Base-by-base conservation (phyloP, 2,888 invertebrate genomes). In the Chaetogeoica ovagalla region DNA sequence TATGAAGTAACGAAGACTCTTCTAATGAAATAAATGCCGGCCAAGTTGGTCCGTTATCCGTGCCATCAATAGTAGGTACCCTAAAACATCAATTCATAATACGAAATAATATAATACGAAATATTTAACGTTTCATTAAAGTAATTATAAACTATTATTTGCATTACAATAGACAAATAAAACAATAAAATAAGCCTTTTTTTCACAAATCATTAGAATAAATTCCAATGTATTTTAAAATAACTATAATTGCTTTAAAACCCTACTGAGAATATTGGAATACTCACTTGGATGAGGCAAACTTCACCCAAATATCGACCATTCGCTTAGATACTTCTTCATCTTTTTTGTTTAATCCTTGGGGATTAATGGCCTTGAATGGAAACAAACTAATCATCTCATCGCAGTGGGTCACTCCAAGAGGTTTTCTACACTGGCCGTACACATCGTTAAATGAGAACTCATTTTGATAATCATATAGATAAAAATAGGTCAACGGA, bases 361-460 rank as follows among this genome's bases (percentile, higher is more conserved):
- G 2, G n/a, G 76, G 62, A 15, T 60, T 43, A 3, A 81, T 0
- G 19, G 6, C 59, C n/a, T 63, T 57, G 13, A 82, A 5, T 7
- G 76, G 48, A 17, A 82, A 82, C 30, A 82, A 52, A 21, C 73
- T 81, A 15, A 82, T 70, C 52, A 82, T n/a, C 39, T 82, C 82
- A 21, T 82, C 82, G 15, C 60, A 70, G 7, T 82, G 82, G 7
- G 52, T 39, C 1, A 81, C 82, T 17, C 82, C 82, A 1, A 73
- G 39, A 8, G 75, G 15, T 7, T 75, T 75, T 8, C 9, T 6
- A 30, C 48, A 69, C 8, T 60, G 43, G 13, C 68, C 76, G n/a
- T 48, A 76, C 17, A 68, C 6, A 15, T 30, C 1, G 9, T 76
- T 76, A 9, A 76, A 69, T 19, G 68, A 39, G 8, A 76, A 30